Conservation (phyloP, 2,888 invertebrate species). For the Barypeithes pellucidus region DNA sequence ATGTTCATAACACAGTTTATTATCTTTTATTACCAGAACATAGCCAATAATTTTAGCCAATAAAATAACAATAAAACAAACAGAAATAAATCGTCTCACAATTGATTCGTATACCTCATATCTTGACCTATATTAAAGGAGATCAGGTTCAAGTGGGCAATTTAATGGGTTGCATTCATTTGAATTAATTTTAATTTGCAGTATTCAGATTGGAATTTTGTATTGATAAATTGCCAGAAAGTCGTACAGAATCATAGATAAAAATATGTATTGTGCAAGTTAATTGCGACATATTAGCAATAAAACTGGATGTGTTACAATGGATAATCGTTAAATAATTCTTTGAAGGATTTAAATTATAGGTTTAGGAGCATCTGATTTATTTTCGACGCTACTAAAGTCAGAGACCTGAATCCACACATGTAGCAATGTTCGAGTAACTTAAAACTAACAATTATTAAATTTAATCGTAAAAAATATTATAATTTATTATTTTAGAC, state of each 20-base stretch:
- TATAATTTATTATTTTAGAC: too few relatives aligned
- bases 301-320: conserved; percentile 3
- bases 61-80: conserved; percentile 20
- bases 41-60: conserved; percentile 13
- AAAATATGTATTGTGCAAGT: conserved; percentile 7
- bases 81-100: conserved; percentile 19
- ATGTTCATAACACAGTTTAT: too few relatives aligned
- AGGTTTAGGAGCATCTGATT: conserved; percentile 1
- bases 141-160: conserved; percentile 44
- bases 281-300: neutral
- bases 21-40: too few relatives aligned
- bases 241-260: conserved; percentile 2
- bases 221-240: conserved; percentile 40
- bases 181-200: conserved; percentile 33
- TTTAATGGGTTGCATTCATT: conserved; percentile 26
- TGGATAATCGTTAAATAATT: neutral
- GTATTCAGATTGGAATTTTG: conserved; percentile 39
- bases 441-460: too few relatives aligned
- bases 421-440: too few relatives aligned
- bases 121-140: conserved; percentile 25
- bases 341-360: neutral
- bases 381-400: neutral
- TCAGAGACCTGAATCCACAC: neutral
- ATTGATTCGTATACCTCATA: conserved; percentile 33
- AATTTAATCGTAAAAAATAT: too few relatives aligned